Percentiles rank a stretch among this genome's conserved stretches.
Conservation (phyloP, 1,140 invertebrate genomes). For the Aricia agestis region DNA sequence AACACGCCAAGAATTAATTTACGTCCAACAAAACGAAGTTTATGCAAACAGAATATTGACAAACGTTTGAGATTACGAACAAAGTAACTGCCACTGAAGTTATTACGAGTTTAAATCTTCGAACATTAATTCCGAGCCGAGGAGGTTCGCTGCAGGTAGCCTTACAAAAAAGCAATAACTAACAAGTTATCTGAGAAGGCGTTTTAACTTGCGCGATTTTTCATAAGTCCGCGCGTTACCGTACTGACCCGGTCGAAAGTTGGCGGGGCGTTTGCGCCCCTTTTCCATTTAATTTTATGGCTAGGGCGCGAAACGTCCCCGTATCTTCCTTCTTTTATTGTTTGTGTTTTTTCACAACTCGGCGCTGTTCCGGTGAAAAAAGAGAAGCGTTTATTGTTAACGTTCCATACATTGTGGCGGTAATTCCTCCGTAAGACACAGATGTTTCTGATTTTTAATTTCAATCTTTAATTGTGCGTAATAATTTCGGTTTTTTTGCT, state of each 20-base stretch:
- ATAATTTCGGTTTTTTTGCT: background rate
- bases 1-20: background rate
- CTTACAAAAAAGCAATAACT: slow-evolving; percentile 46
- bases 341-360: slow-evolving; percentile 43
- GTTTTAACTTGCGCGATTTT: slow-evolving; percentile 52
- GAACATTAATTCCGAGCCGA: slow-evolving; percentile 41
- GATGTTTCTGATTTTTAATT: slow-evolving; percentile 28
- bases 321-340: slow-evolving; percentile 39
- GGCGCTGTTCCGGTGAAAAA: slow-evolving; percentile 35
- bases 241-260: slow-evolving; percentile 40
- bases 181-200: slow-evolving; percentile 44
- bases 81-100: slow-evolving; percentile 26
- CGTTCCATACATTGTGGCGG: slow-evolving; percentile 35
- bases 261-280: slow-evolving; percentile 26
- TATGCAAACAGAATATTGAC: slow-evolving; percentile 15
- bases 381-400: slow-evolving; percentile 34
- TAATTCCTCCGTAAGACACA: slow-evolving; percentile 38
- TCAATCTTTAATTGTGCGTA: background rate
- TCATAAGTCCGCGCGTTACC: slow-evolving; percentile 44
- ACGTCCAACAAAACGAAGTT: background rate
- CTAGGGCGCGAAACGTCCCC: slow-evolving; percentile 36
- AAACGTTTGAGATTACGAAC: slow-evolving; percentile 18
- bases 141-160: slow-evolving; percentile 36
- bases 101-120: slow-evolving; percentile 30
- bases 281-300: slow-evolving; percentile 46